Conservation (phyloP, 2,797 vertebrate species). For the Spinus pinus region DNA sequence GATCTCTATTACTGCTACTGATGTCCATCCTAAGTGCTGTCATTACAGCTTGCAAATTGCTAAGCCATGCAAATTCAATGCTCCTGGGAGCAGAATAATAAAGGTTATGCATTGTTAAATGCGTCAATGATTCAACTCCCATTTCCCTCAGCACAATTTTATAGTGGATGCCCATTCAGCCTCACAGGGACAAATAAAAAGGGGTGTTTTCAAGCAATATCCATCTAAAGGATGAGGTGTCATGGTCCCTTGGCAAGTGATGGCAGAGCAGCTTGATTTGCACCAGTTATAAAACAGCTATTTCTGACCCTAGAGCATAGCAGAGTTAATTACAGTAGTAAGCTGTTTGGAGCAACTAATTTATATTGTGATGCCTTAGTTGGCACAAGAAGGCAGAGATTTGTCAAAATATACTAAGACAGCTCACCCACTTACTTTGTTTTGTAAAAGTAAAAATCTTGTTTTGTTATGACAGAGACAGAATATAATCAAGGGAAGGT, state of each 20-base stretch:
- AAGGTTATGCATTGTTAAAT: conserved; percentile 23
- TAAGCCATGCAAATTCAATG: conserved; percentile 45
- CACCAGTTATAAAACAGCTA: conserved; percentile 45
- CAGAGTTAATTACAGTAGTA: conserved; percentile 37
- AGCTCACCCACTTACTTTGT: neutral
- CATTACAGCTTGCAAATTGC: conserved; percentile 36
- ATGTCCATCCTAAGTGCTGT: neutral
- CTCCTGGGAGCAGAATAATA: conserved; percentile 48
- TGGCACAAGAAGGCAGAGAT: conserved; percentile 22
- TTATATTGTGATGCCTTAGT: conserved; percentile 5
- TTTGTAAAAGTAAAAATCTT: conserved; percentile 3
- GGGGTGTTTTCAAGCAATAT: conserved; percentile 22
- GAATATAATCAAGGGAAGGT: neutral
- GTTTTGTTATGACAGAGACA: neutral
- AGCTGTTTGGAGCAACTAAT: conserved; percentile 44
- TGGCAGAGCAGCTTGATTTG: conserved; percentile 47
- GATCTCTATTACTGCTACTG: neutral
- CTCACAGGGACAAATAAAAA: conserved; percentile 44
- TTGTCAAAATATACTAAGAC: neutral
- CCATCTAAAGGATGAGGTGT: conserved; percentile 28
- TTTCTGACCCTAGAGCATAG: neutral
- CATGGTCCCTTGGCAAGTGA: neutral
- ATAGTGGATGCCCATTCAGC: conserved; percentile 1
- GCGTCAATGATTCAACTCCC: conserved; percentile 24
- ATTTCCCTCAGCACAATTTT: conserved; percentile 28